A percentile compares a stretch with the other conserved stretches of the same genome.
Conservation (phyloP, 1,140 invertebrate species). For the Diorhabda elongata region DNA sequence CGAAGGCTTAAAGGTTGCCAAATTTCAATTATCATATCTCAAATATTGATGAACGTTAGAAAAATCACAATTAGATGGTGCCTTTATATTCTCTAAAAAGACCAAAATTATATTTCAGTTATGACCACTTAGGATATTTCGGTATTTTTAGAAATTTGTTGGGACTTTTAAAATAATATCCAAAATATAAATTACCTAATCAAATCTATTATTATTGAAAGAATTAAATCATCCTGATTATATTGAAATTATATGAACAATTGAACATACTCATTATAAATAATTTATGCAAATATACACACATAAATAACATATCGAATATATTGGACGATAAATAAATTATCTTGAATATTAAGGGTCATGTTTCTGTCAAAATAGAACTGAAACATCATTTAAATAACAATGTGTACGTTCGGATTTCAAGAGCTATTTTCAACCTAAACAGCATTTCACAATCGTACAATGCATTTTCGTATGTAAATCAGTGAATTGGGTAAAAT, state of each 20-base stretch:
- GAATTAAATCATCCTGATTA: background rate
- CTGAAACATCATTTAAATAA: background rate
- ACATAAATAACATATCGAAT: constrained; percentile 20
- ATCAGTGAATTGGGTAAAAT: constrained; percentile 1
- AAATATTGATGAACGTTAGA: too few relatives aligned
- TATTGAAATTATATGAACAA: constrained; percentile 4
- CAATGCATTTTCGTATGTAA: constrained; percentile 6
- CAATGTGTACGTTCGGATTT: background rate
- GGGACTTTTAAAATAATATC: too few relatives aligned
- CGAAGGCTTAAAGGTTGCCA: too few relatives aligned
- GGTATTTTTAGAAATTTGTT: too few relatives aligned
- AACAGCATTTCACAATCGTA: constrained; percentile 3
- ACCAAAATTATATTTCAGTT: too few relatives aligned
- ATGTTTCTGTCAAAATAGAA: constrained; percentile 9
- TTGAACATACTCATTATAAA: constrained; percentile 1
- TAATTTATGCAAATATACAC: constrained; percentile 20
- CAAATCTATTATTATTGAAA: constrained; percentile 1
- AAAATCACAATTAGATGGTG: too few relatives aligned
- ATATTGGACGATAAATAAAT: constrained; percentile 10
- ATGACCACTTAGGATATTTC: too few relatives aligned
- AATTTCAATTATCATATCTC: too few relatives aligned
- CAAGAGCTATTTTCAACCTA: constrained; percentile 11
- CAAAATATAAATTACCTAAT: too few relatives aligned
- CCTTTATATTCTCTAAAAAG: too few relatives aligned
- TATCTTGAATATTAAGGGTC: constrained; percentile 14